phyloP scores from a whole-genome alignment of 2,797 vertebrate species.

The Falco naumanni region DNA sequence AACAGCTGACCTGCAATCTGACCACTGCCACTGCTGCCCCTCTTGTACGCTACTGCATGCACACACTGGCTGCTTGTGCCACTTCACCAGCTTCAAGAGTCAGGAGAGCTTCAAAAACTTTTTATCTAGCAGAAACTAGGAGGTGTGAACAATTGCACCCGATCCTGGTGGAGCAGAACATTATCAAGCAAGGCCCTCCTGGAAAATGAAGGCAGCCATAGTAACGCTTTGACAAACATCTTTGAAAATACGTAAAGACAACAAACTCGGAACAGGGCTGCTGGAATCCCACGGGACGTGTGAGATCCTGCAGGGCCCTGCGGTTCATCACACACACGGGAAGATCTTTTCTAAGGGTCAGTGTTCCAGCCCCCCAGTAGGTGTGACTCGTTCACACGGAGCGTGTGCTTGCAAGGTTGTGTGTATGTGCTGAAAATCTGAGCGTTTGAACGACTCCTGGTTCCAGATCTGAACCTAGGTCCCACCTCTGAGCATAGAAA shows the following conservation, averaged over 20 bases:
- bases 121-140: not conserved
- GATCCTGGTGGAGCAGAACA: not conserved
- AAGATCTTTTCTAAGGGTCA: not conserved
- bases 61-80: not conserved
- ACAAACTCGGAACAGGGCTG: not conserved
- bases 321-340: not conserved
- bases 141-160: not conserved
- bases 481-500: not conserved
- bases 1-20: not conserved
- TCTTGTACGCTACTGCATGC: not conserved
- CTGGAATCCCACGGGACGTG: not conserved
- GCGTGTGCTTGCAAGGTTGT: not conserved
- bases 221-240: not conserved
- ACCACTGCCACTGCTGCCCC: not conserved
- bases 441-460: not conserved
- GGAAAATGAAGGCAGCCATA: not conserved
- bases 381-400: not conserved
- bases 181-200: not conserved
- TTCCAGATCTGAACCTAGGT: not conserved
- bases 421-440: not conserved
- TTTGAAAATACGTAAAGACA: not conserved
- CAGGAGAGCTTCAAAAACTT: not conserved
- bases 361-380: not conserved
- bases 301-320: not conserved
- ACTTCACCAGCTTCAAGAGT: not conserved